Evolutionary conservation across 1,140 invertebrate genomes (phyloP).

Genomic region (Drusus annulatus): DNA sequence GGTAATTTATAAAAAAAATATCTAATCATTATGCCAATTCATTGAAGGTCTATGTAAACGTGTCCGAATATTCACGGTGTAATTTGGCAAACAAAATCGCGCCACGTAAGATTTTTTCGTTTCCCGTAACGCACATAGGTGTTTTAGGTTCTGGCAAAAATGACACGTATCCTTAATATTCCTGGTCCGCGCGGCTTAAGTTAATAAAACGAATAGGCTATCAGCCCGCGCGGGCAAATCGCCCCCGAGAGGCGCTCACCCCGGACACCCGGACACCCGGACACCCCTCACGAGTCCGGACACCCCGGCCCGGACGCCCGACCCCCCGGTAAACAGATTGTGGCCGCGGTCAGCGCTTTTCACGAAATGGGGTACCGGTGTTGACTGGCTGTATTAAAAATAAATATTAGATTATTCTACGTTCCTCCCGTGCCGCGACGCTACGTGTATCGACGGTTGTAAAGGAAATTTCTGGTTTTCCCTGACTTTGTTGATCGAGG

Average conservation of each 20-base stretch:
- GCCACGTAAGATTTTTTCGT: constrained; percentile 41
- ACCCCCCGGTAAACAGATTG: constrained; percentile 47
- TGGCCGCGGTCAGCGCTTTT: constrained; percentile 54
- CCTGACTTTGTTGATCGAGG: too few species aligned
- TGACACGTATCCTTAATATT: constrained; percentile 53
- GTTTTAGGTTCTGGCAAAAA: constrained; percentile 34
- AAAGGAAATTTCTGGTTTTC: background rate
- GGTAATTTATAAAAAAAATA: too few species aligned
- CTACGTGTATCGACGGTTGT: constrained; percentile 29
- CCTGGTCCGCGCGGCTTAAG: constrained; percentile 41
- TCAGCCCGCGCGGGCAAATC: constrained; percentile 41
- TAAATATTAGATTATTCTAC: constrained; percentile 57
- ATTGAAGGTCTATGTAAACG: background rate
- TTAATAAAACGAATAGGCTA: constrained; percentile 58
- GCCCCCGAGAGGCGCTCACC: constrained; percentile 11
- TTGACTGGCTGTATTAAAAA: constrained; percentile 59
- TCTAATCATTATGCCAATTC: too few species aligned
- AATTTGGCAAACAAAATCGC: constrained; percentile 19
- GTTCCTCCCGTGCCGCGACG: background rate
- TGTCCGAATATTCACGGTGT: background rate
- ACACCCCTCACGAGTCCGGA: too few species aligned
- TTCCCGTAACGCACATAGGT: constrained; percentile 12
- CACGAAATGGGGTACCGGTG: constrained; percentile 44
- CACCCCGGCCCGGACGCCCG: background rate
- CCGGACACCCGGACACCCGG: background rate